Evolutionary conservation across 1,140 invertebrate genomes (phyloP).

Genomic region (Ctenoplectra terminalis): DNA sequence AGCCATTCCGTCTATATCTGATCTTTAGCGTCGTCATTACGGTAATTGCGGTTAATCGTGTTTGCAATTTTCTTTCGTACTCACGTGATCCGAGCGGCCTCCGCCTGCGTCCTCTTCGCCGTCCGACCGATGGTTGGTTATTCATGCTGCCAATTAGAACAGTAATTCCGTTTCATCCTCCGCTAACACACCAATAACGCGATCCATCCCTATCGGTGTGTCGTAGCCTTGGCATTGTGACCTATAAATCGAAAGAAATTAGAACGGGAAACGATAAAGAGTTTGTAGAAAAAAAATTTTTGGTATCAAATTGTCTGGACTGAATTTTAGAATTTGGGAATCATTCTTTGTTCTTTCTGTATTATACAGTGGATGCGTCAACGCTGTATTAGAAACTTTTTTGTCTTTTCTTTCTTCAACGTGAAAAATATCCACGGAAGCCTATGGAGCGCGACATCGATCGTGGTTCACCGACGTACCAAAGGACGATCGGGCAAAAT

Average conservation of each 20-base stretch:
- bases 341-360: too few species aligned
- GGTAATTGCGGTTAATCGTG: conserved; percentile 41
- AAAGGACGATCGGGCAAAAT: not conserved
- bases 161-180: not conserved
- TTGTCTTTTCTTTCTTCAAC: too few species aligned
- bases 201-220: not conserved
- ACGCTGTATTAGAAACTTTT: too few species aligned
- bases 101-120: not conserved
- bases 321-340: too few species aligned
- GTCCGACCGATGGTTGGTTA: conserved; percentile 6
- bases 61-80: conserved; percentile 40
- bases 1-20: conserved; percentile 8
- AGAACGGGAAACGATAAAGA: too few species aligned
- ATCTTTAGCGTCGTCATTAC: conserved; percentile 36
- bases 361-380: too few species aligned
- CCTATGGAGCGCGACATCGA: too few species aligned
- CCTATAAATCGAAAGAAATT: not conserved
- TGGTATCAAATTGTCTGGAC: too few species aligned
- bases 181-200: not conserved
- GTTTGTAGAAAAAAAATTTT: too few species aligned
- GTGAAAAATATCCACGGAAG: too few species aligned
- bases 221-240: not conserved
- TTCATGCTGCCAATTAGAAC: conserved; percentile 28
- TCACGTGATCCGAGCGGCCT: conserved; percentile 19
- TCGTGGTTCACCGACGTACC: not conserved